These are phyloP conservation scores for Psophia crepitans DNA, from an alignment of 2,113 vertebrate species.

Conservation along the genomic window DNA sequence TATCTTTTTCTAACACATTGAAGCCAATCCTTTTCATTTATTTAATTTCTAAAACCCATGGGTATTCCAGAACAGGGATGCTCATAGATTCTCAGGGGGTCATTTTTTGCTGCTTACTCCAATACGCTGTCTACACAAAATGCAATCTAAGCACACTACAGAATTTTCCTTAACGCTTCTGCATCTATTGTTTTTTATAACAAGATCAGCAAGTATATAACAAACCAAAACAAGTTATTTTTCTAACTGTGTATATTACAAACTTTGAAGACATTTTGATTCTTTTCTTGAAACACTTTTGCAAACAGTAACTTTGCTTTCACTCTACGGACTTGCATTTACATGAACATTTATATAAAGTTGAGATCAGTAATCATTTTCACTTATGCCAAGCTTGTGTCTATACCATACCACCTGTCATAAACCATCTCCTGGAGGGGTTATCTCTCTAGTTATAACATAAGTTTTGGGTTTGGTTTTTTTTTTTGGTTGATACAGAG, in stretches of 20 bases:
- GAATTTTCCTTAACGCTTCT: neutral
- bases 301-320: neutral
- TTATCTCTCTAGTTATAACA: neutral
- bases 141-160: neutral
- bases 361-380: neutral
- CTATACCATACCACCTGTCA: neutral
- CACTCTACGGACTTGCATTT: neutral
- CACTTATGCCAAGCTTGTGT: neutral
- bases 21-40: neutral
- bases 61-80: neutral
- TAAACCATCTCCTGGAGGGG: neutral
- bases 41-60: neutral
- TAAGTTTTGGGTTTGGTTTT: neutral
- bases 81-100: neutral
- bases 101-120: neutral
- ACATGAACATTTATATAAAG: neutral
- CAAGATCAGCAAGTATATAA: neutral
- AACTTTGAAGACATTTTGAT: neutral
- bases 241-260: neutral
- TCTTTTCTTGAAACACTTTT: neutral
- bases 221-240: neutral
- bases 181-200: neutral
- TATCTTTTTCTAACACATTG: neutral
- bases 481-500: neutral
- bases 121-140: neutral